These are phyloP conservation scores for Taeniopygia guttata DNA, from an alignment of 2,797 vertebrate species.

Conservation along the genomic window DNA sequence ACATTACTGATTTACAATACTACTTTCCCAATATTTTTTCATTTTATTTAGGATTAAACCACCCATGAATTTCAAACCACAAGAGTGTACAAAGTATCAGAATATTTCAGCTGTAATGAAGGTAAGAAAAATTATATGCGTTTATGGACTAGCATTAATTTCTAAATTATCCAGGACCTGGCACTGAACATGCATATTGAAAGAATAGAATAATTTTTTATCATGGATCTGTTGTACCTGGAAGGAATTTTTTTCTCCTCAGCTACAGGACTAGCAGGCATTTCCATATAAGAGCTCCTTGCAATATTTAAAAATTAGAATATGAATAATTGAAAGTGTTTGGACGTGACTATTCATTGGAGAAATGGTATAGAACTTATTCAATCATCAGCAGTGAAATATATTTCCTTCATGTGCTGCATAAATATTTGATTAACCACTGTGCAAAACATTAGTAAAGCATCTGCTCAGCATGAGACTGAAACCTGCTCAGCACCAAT, in stretches of 20 bases:
- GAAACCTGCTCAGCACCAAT: background rate
- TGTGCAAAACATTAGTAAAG: constrained; percentile 23
- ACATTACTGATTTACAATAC: background rate
- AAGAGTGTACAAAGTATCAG: background rate
- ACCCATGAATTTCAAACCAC: background rate
- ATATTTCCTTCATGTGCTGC: constrained; percentile 22
- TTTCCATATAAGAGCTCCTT: constrained; percentile 14
- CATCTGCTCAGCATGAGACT: background rate
- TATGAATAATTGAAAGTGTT: constrained; percentile 55
- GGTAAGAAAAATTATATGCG: background rate
- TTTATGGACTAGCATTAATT: constrained; percentile 10
- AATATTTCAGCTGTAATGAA: background rate
- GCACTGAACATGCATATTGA: background rate
- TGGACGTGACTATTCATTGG: background rate
- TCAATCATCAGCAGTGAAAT: constrained; percentile 29
- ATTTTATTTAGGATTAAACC: background rate
- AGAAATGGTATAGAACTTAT: constrained; percentile 49
- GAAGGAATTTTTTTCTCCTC: background rate
- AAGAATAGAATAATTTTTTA: background rate
- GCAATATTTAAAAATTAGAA: constrained; percentile 48
- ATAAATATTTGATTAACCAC: constrained; percentile 60
- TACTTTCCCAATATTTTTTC: background rate
- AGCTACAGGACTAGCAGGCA: background rate
- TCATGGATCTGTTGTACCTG: background rate
- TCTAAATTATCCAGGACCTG: constrained; percentile 4